These are phyloP conservation scores for Pteruthius melanotis DNA, from an alignment of 2,113 vertebrate species.

Conservation along the genomic window DNA sequence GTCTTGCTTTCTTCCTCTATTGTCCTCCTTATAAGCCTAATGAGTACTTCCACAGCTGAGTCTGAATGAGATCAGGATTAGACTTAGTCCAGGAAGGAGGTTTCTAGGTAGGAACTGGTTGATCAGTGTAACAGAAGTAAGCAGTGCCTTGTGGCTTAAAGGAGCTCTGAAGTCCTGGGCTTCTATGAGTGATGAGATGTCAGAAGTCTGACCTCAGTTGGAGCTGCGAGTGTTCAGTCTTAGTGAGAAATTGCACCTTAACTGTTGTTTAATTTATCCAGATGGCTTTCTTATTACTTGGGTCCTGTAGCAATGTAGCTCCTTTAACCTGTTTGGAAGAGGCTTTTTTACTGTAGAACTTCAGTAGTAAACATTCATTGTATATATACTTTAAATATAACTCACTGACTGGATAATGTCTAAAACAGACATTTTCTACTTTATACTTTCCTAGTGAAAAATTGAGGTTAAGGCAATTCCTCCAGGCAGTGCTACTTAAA, in stretches of 20 bases:
- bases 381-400: not conserved
- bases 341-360: not conserved
- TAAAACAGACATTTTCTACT: not conserved
- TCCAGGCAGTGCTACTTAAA: not conserved
- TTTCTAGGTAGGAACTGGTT: not conserved
- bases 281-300: not conserved
- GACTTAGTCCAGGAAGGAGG: not conserved
- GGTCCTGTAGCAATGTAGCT: not conserved
- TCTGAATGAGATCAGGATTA: not conserved
- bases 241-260: not conserved
- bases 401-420: not conserved
- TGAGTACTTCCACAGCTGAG: not conserved
- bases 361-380: not conserved
- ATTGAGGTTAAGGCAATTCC: not conserved
- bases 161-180: not conserved
- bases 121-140: not conserved
- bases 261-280: not conserved
- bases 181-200: fast-evolving
- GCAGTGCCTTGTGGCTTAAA: not conserved
- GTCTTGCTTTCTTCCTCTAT: fast-evolving
- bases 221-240: not conserved
- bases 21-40: not conserved
- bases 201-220: not conserved
- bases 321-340: not conserved
- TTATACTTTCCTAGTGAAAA: not conserved